These are phyloP conservation scores for Phasianus colchicus DNA, from an alignment of 2,113 vertebrate genomes.

Conservation along the genomic window DNA sequence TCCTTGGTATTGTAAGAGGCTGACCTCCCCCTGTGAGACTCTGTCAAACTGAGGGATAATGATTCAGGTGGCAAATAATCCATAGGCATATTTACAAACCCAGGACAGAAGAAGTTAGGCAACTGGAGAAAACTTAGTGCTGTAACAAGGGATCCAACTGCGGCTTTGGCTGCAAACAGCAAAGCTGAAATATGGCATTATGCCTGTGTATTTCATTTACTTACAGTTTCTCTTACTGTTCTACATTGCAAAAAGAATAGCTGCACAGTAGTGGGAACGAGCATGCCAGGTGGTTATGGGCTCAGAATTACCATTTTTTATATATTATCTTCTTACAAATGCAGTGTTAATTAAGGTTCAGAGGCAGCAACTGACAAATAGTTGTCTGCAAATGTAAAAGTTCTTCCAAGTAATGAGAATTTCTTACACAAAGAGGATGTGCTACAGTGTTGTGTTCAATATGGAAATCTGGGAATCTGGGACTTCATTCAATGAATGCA, in stretches of 20 bases:
- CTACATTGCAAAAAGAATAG: slow-evolving; percentile 8
- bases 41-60: neutral
- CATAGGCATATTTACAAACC: slow-evolving; percentile 17
- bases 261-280: slow-evolving; percentile 49
- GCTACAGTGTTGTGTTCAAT: neutral
- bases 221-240: slow-evolving; percentile 47
- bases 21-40: neutral
- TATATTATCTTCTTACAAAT: slow-evolving; percentile 39
- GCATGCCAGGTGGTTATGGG: slow-evolving; percentile 20
- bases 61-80: slow-evolving; percentile 22
- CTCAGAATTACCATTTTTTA: slow-evolving; percentile 53
- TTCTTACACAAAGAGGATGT: neutral
- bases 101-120: neutral
- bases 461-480: slow-evolving; percentile 50
- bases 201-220: slow-evolving; percentile 40
- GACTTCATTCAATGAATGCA: neutral
- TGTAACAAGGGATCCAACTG: slow-evolving; percentile 43
- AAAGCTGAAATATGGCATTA: slow-evolving; percentile 30
- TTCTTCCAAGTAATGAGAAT: slow-evolving; percentile 16
- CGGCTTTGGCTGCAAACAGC: neutral
- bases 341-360: slow-evolving; percentile 62
- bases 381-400: neutral
- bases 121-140: slow-evolving; percentile 9
- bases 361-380: neutral
- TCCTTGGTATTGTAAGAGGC: neutral